phyloP scores from a whole-genome alignment of 2,797 vertebrate species.

The Choloepus didactylus region DNA sequence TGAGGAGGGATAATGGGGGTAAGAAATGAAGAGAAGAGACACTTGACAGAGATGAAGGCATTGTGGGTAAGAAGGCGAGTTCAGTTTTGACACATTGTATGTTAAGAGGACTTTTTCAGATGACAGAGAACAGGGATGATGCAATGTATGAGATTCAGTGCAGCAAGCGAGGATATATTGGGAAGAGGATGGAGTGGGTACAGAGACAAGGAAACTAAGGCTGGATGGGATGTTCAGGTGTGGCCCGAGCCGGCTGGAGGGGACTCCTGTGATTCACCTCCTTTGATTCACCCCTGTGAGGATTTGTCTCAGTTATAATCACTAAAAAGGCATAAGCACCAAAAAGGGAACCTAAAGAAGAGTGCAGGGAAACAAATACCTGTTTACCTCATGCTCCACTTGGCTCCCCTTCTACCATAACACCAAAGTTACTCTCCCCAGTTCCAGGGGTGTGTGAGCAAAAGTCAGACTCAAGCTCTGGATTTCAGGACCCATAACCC shows the following conservation, averaged over 20 bases:
- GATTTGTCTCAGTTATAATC: background rate
- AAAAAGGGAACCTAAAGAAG: background rate
- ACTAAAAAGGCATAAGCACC: background rate
- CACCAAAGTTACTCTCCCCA: background rate
- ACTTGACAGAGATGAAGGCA: too few species aligned
- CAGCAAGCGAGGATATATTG: background rate
- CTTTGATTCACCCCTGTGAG: background rate
- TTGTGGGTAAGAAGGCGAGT: background rate
- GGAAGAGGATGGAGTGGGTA: background rate
- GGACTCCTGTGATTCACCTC: background rate
- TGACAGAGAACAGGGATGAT: background rate
- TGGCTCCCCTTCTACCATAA: fast-evolving
- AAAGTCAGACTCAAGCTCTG: background rate
- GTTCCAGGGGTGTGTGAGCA: background rate
- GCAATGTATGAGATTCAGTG: fast-evolving
- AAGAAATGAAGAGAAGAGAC: background rate
- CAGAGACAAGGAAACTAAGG: background rate
- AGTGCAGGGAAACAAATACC: background rate
- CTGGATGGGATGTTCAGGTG: background rate
- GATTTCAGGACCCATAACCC: background rate
- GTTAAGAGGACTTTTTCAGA: background rate
- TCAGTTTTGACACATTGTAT: background rate
- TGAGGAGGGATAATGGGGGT: background rate
- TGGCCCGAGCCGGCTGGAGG: background rate
- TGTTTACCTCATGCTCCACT: background rate